Evolutionary conservation across 2,888 invertebrate genomes (phyloP), one percentile per base, ranked within the genome.

Genomic region (Thumatha senex): DNA sequence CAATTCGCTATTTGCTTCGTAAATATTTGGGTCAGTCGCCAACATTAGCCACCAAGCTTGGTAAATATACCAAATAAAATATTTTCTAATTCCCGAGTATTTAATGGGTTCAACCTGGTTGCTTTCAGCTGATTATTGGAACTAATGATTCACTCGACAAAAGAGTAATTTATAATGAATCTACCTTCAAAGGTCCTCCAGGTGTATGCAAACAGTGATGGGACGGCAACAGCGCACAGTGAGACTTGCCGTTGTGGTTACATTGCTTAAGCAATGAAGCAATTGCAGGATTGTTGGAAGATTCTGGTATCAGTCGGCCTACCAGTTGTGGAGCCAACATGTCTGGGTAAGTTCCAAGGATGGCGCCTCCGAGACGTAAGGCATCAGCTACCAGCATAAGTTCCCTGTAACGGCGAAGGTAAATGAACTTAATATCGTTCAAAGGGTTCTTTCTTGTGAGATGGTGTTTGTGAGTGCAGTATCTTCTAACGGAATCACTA

Each of bases 121-220:
- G n/a, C n/a, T n/a, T n/a, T n/a, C n/a, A n/a, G n/a, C n/a, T n/a
- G n/a, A n/a, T n/a, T n/a, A n/a, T n/a, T n/a, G n/a, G n/a, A n/a
- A n/a, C n/a, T n/a, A n/a, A n/a, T n/a, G n/a, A n/a, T n/a, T n/a
- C n/a, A n/a, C n/a, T n/a, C n/a, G n/a, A n/a, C n/a, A n/a, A n/a
- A n/a, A n/a, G n/a, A n/a, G n/a, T n/a, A n/a, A n/a, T n/a, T n/a
- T n/a, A n/a, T n/a, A n/a, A n/a, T n/a, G 18, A 2, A 11, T 1
- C 7, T 46, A 96, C 97, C 92, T 99, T 99, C 5, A 99, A 88
- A 0, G 99, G 99, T 1, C 99, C 99, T 40, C 99, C 99, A n/a
- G 99, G 99, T 0, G 99, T 99, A 78, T 99, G 99, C 57, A 99
- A 91, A 72, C 98, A 99, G 80, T 99, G 99, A 83, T 98, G 98